Evolutionary conservation across 1,140 invertebrate species (phyloP).

Genomic region (Plectrocnemia conspersa): DNA sequence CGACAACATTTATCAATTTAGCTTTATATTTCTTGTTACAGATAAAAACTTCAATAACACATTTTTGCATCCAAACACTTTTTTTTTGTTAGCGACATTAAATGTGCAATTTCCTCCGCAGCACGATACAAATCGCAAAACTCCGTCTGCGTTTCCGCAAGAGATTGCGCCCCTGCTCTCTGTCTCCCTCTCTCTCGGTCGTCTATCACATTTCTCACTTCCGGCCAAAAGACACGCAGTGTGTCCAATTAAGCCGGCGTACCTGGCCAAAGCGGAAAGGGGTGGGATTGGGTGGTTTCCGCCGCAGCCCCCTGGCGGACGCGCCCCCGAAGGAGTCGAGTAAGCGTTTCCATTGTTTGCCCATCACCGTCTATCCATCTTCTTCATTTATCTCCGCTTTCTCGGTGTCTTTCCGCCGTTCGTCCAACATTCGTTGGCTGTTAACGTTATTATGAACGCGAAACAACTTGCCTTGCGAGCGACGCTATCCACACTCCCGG

Average conservation of each 20-base stretch:
- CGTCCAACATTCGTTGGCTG: conserved; percentile 13
- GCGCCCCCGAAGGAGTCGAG: not conserved
- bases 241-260: conserved; percentile 12
- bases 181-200: not conserved
- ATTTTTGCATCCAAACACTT: too few relatives aligned
- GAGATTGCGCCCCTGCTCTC: too few relatives aligned
- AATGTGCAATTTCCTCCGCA: too few relatives aligned
- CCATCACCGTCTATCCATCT: conserved; percentile 19
- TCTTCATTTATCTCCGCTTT: conserved; percentile 17
- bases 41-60: too few relatives aligned
- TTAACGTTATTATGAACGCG: conserved; percentile 21
- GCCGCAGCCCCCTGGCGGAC: not conserved
- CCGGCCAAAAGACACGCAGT: conserved; percentile 15
- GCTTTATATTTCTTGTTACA: too few relatives aligned
- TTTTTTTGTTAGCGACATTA: too few relatives aligned
- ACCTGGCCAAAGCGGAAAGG: not conserved
- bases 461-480: conserved; percentile 20
- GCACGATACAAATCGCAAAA: too few relatives aligned
- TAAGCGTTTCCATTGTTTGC: conserved; percentile 23
- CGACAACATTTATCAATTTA: too few relatives aligned
- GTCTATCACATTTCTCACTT: conserved; percentile 21
- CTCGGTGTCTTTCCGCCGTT: conserved; percentile 3
- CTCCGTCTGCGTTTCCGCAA: too few relatives aligned
- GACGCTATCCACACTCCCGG: conserved; percentile 15
- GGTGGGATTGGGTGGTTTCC: not conserved